Evolutionary conservation across 2,113 vertebrate genomes (phyloP), one percentile per base, ranked within the genome.

Genomic region (Motacilla alba): DNA sequence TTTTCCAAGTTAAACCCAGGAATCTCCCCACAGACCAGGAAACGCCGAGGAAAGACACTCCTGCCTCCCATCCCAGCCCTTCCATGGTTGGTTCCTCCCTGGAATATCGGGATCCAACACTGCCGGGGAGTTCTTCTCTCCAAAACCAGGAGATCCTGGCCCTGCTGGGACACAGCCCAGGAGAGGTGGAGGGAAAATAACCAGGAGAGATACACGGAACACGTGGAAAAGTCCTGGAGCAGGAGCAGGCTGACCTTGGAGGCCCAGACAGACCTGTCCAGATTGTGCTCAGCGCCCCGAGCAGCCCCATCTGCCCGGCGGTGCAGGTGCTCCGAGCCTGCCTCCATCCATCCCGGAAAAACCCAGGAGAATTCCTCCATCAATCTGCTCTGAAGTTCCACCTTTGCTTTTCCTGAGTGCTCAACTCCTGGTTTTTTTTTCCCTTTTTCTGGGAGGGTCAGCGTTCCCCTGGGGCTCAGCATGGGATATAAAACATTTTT

Each of bases 331-430:
- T 94, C 77, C 50, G 16, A 62, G 89, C 33, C 66, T 15, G 46
- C 26, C 76, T 83, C 90, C 94, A 90, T 86, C 89, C 83, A 62
- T 90, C 59, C 44, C 23, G 68, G 63, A 92, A 69, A n/a, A 75
- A 27, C 92, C 95, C 92, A 13, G 11, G 92, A 93, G 90, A 90
- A 95, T 95, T 86, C 70, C 90, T 90, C 75, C 7, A 90, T 92
- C 85, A 41, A 94, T 96, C 60, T 69, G 55, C 82, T 72, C 74
- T 66, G 33, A 64, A 88, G 55, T 86, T 94, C 95, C 94, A 93
- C 88, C 82, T 96, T 94, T 18, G 62, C 78, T 68, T 73, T 35
- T 35, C 35, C 35, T 35, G 35, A 35, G 35, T 35, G 35, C 35
- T 33, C 24, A 50, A 26, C 47, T 27, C 39, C 52, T 11, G 27